Evolutionary conservation across 2,888 invertebrate genomes (phyloP).

Genomic region (Mesorhabditis sp.): DNA sequence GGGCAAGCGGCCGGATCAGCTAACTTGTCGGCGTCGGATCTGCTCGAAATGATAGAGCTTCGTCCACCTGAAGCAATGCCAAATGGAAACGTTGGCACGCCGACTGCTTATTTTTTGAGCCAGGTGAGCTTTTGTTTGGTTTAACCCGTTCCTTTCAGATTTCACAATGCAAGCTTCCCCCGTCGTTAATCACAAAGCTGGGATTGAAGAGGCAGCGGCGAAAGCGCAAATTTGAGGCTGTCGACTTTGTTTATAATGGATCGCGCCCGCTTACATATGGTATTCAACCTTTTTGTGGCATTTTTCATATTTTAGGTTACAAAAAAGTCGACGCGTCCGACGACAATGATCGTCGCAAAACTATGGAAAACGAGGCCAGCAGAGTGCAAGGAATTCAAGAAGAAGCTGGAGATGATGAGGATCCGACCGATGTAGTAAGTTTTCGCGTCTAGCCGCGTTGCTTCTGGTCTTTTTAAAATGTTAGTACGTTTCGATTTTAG

Average conservation of each 20-base stretch:
- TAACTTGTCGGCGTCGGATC: constrained; percentile 18
- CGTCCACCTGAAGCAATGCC: constrained; percentile 61
- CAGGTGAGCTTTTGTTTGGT: constrained; percentile 16
- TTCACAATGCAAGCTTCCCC: constrained; percentile 58
- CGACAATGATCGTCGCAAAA: constrained; percentile 9
- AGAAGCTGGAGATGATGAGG: constrained; percentile 14
- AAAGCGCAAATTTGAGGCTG: constrained; percentile 30
- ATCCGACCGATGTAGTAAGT: constrained; percentile 24
- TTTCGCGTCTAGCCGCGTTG: too few relatives aligned
- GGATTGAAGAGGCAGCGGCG: constrained; percentile 26
- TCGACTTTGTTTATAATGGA: constrained; percentile 28
- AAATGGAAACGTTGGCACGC: constrained; percentile 66
- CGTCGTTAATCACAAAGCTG: constrained; percentile 51
- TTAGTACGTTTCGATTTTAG: too few relatives aligned
- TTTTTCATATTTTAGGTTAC: not conserved
- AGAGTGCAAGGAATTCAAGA: not conserved
- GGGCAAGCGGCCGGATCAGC: constrained; percentile 7
- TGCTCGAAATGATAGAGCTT: constrained; percentile 52
- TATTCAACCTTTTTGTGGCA: not conserved
- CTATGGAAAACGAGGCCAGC: too few relatives aligned
- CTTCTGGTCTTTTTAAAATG: too few relatives aligned
- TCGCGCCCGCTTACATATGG: not conserved
- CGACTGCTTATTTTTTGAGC: constrained; percentile 61
- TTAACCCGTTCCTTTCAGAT: constrained; percentile 50
- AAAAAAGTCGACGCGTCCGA: constrained; percentile 9